phyloP scores from a whole-genome alignment of 2,888 invertebrate species.

The Orthonychiurus folsomi region DNA sequence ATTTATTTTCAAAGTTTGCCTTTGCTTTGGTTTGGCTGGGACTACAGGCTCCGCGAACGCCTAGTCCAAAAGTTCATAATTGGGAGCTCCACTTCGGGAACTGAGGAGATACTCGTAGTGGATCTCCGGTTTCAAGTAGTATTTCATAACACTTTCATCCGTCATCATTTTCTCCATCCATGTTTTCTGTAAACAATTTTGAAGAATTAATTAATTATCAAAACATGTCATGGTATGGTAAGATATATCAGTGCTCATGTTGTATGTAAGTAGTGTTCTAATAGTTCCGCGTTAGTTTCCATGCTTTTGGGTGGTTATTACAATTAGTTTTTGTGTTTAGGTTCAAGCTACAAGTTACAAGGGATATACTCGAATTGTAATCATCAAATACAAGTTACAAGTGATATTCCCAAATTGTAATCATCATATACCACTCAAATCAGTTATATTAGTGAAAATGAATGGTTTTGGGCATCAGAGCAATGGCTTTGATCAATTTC shows the following conservation, averaged over 20 bases:
- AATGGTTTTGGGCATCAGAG: background rate
- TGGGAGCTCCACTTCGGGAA: slow-evolving; percentile 53
- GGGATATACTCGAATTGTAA: too few relatives aligned
- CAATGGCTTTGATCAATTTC: background rate
- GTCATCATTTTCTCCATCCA: slow-evolving; percentile 64
- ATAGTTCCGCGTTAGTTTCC: background rate
- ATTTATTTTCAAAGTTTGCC: background rate
- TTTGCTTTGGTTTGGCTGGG: background rate
- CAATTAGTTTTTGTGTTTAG: too few relatives aligned
- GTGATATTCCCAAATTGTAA: too few relatives aligned
- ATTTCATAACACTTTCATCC: slow-evolving; percentile 59
- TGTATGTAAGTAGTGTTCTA: background rate
- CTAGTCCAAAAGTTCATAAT: slow-evolving; percentile 53
- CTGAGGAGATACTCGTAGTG: slow-evolving; percentile 61
- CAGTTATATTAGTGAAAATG: too few relatives aligned
- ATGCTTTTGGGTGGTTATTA: too few relatives aligned
- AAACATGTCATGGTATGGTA: too few relatives aligned
- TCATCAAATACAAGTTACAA: too few relatives aligned
- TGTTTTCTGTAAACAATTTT: slow-evolving; percentile 49
- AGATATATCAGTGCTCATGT: too few relatives aligned
- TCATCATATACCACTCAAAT: too few relatives aligned
- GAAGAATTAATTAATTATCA: background rate
- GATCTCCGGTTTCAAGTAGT: slow-evolving; percentile 57
- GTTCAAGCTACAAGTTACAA: too few relatives aligned
- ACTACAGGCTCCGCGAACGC: too few relatives aligned